Conservation (phyloP, 2,888 invertebrate species). For the Ectropis crepuscularia region DNA sequence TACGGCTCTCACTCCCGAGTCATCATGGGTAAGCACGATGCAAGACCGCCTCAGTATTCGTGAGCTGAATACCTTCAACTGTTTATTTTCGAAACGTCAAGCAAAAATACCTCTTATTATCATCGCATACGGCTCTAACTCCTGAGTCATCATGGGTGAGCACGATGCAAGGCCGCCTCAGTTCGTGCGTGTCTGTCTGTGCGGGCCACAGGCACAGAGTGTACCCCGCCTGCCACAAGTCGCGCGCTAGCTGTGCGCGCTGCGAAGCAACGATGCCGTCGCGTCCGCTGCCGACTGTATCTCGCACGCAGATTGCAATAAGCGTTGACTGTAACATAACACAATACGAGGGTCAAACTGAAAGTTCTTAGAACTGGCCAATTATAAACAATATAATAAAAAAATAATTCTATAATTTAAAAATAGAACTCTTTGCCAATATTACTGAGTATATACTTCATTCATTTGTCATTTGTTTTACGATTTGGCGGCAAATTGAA, state of each 20-base stretch:
- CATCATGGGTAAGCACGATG: constrained; percentile 56
- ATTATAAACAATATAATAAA: too few relatives aligned
- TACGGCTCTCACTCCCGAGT: constrained; percentile 50
- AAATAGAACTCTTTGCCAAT: too few relatives aligned
- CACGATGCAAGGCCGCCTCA: constrained; percentile 51
- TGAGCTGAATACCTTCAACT: too few relatives aligned
- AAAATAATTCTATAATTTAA: too few relatives aligned
- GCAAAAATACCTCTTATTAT: constrained; percentile 40
- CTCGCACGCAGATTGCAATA: constrained; percentile 66
- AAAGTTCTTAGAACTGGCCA: too few relatives aligned
- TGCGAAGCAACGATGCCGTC: constrained; percentile 54
- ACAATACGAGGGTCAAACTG: too few relatives aligned
- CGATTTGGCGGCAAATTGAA: too few relatives aligned
- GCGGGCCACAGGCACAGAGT: constrained; percentile 57
- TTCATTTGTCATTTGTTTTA: too few relatives aligned
- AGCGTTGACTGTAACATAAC: constrained; percentile 52
- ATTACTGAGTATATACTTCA: too few relatives aligned
- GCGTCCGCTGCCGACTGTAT: constrained; percentile 55
- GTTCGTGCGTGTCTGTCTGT: constrained; percentile 55
- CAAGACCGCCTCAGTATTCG: constrained; percentile 43
- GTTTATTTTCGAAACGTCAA: too few relatives aligned
- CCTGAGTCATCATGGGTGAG: constrained; percentile 53
- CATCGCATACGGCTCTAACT: constrained; percentile 56
- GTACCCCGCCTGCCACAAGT: constrained; percentile 90
- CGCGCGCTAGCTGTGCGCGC: constrained; percentile 58